Percentiles rank a stretch among this genome's conserved stretches.
Evolutionary conservation across 2,888 invertebrate species (phyloP).

Genomic region (Lasioglossum morio): DNA sequence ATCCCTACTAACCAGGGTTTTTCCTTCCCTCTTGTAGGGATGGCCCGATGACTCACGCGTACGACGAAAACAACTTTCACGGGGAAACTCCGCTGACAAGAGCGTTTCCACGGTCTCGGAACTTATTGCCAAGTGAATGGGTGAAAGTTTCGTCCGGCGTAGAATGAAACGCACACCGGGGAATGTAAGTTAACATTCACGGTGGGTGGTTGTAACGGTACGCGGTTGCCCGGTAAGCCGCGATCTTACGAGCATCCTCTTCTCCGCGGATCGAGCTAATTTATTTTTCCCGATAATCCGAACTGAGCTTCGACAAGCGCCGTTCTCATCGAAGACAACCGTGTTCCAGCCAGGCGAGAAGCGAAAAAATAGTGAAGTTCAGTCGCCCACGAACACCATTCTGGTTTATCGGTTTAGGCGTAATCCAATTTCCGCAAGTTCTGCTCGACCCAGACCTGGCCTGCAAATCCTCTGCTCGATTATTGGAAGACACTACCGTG

Average conservation of each 20-base stretch:
- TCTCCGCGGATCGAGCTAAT: neutral
- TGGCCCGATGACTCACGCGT: conserved; percentile 60
- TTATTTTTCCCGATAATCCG: conserved; percentile 8
- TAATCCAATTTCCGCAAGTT: conserved; percentile 23
- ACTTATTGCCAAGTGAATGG: conserved; percentile 26
- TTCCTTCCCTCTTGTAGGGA: conserved; percentile 27
- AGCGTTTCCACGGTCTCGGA: conserved; percentile 16
- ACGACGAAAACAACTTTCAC: conserved; percentile 60
- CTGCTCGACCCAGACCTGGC: neutral
- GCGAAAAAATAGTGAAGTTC: neutral
- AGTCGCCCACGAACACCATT: neutral
- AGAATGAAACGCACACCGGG: conserved; percentile 21
- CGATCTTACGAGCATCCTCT: conserved; percentile 33
- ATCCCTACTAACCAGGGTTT: neutral
- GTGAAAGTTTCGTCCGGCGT: conserved; percentile 54
- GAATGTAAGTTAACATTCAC: conserved; percentile 33
- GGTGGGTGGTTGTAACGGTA: conserved; percentile 57
- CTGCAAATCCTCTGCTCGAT: neutral
- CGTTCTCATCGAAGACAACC: neutral
- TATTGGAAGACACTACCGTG: neutral
- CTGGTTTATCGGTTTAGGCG: conserved; percentile 2
- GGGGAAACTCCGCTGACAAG: conserved; percentile 30
- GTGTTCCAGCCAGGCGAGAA: neutral
- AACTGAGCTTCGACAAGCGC: no score
- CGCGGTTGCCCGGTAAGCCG: conserved; percentile 12